Evolutionary conservation across 1,140 invertebrate genomes (phyloP).

Genomic region (Drosophila pseudoananassae): DNA sequence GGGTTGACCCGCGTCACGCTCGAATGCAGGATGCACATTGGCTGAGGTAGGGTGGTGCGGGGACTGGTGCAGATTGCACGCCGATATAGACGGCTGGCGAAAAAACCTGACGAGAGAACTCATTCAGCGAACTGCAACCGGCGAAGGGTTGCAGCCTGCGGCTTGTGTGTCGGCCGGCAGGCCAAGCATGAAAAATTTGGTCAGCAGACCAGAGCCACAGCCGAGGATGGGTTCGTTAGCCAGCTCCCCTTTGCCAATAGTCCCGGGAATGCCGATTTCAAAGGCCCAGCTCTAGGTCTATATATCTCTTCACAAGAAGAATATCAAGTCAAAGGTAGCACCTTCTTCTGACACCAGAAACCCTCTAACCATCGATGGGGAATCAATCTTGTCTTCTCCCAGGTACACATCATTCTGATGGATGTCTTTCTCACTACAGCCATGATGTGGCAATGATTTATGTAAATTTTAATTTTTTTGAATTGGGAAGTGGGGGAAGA

Average conservation of each 20-base stretch:
- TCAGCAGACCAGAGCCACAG: constrained; percentile 45
- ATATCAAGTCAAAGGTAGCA: no score
- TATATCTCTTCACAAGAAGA: no score
- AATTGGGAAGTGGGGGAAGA: background rate
- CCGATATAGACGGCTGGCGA: constrained; percentile 40
- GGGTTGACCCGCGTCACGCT: constrained; percentile 36
- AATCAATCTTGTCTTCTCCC: background rate
- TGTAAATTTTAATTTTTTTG: background rate
- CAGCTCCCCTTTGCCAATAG: background rate
- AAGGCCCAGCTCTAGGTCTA: background rate
- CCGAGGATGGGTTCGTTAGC: constrained; percentile 23
- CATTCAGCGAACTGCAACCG: constrained; percentile 15
- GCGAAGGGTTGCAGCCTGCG: constrained; percentile 26
- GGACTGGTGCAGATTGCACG: constrained; percentile 58
- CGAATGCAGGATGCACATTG: constrained; percentile 48
- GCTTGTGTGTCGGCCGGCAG: constrained; percentile 18
- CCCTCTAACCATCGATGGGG: background rate
- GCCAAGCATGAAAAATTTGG: constrained; percentile 49
- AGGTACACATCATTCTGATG: no score
- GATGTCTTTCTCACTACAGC: no score
- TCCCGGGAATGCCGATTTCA: background rate
- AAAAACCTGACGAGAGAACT: constrained; percentile 34
- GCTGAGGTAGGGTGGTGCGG: background rate
- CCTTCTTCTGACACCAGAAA: background rate
- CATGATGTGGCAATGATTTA: background rate